Evolutionary conservation across 2,113 vertebrate species (phyloP).

Genomic region (Motacilla alba): DNA sequence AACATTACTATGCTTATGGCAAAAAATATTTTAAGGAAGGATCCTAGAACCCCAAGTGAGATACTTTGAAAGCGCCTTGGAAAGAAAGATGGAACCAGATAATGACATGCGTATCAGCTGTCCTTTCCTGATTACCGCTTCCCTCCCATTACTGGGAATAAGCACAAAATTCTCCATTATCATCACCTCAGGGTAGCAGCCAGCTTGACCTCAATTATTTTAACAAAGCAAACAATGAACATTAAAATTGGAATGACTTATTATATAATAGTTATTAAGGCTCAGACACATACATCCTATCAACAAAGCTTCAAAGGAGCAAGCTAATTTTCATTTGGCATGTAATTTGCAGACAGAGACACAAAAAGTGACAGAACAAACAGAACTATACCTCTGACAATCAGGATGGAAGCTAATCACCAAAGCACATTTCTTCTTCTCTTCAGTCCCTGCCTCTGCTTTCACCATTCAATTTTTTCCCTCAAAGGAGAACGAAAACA

Average conservation of each 20-base stretch:
- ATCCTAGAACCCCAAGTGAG: not conserved
- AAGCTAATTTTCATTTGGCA: conserved; percentile 37
- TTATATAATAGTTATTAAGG: conserved; percentile 5
- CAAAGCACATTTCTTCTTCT: not conserved
- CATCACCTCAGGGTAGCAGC: not conserved
- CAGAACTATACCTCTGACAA: not conserved
- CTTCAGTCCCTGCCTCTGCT: not conserved
- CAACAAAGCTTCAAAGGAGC: conserved; percentile 29
- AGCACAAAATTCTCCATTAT: not conserved
- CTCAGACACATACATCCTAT: conserved; percentile 27
- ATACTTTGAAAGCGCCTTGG: not conserved
- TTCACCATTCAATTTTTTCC: not conserved
- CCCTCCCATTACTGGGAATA: not conserved
- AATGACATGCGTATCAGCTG: not conserved
- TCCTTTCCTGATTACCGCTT: not conserved
- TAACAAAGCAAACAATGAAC: conserved; percentile 34
- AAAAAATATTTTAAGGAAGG: not conserved
- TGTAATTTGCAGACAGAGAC: conserved; percentile 17
- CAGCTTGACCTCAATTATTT: conserved; percentile 53
- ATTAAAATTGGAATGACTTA: conserved; percentile 29
- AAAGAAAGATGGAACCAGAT: not conserved
- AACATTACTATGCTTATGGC: not conserved
- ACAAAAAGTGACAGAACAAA: not conserved
- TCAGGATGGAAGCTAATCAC: not conserved
- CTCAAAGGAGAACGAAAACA: not conserved